Percentiles rank a stretch among this genome's conserved stretches.
Conservation (phyloP, 2,113 vertebrate genomes). For the Perca schrenkii region DNA sequence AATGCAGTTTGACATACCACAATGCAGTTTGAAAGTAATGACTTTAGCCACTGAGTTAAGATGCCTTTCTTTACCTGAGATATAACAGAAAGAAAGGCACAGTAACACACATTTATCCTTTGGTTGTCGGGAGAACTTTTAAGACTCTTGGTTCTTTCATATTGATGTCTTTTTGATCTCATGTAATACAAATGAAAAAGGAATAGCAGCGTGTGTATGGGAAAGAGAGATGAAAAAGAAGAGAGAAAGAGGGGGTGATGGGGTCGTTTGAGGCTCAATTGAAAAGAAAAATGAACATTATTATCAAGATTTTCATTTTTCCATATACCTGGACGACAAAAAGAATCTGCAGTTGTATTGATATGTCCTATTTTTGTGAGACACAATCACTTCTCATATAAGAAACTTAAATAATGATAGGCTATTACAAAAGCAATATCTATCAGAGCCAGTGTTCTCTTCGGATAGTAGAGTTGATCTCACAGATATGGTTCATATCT, state of each 20-base stretch:
- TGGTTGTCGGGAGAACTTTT: constrained; percentile 40
- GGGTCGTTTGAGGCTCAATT: constrained; percentile 33
- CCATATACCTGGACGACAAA: constrained; percentile 17
- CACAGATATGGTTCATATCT: constrained; percentile 41
- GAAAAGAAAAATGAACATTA: constrained; percentile 32
- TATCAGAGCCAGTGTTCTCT: constrained; percentile 26
- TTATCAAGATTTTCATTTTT: constrained; percentile 51
- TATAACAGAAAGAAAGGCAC: constrained; percentile 37
- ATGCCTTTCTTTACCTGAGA: constrained; percentile 43
- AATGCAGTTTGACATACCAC: constrained; percentile 36
- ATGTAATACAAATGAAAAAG: constrained; percentile 57
- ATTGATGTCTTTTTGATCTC: constrained; percentile 54
- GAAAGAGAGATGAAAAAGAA: background rate
- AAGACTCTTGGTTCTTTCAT: constrained; percentile 25
- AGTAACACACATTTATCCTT: constrained; percentile 54
- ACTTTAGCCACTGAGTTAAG: constrained; percentile 33
- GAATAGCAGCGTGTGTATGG: background rate
- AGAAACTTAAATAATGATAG: constrained; percentile 46
- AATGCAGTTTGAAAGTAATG: constrained; percentile 44
- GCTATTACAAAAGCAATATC: constrained; percentile 57
- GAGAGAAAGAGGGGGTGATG: background rate
- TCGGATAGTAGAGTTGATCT: constrained; percentile 36
- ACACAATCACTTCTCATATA: constrained; percentile 53
- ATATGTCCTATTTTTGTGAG: constrained; percentile 48
- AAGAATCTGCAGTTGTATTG: constrained; percentile 1